Evolutionary conservation across 1,140 invertebrate genomes (phyloP).

Genomic region (Tetraneura akinire): DNA sequence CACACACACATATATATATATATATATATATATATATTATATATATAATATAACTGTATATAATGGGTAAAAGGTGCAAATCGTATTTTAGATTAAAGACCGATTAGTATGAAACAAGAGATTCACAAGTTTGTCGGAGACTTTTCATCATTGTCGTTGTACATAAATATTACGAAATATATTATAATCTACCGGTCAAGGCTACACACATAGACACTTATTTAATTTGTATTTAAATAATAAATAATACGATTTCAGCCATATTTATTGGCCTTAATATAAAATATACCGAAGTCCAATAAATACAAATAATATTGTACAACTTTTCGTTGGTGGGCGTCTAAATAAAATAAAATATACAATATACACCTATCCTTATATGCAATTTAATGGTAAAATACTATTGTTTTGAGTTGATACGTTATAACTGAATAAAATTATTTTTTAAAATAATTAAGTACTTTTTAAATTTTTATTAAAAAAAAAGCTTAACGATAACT

Average conservation of each 20-base stretch:
- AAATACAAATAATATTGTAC: neutral
- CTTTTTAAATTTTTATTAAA: too few species aligned
- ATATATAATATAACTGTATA: too few species aligned
- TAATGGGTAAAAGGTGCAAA: slow-evolving; percentile 12
- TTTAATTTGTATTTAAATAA: neutral
- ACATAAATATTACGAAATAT: neutral
- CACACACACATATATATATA: too few species aligned
- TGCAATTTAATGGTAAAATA: neutral
- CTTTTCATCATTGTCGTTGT: neutral
- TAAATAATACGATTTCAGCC: too few species aligned
- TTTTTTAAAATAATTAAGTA: too few species aligned
- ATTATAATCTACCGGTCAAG: neutral
- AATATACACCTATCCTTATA: neutral
- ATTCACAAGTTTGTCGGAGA: neutral
- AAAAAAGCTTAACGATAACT: too few species aligned
- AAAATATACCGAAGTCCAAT: too few species aligned
- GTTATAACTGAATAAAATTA: too few species aligned
- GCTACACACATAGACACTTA: neutral
- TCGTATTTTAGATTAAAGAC: neutral
- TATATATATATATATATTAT: too few species aligned
- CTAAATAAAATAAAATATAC: neutral
- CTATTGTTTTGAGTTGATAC: too few species aligned
- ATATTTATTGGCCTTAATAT: too few species aligned
- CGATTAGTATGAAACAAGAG: too few species aligned
- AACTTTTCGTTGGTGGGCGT: neutral